Base-by-base conservation (phyloP, 2,113 vertebrate genomes). In the Columba janthina region DNA sequence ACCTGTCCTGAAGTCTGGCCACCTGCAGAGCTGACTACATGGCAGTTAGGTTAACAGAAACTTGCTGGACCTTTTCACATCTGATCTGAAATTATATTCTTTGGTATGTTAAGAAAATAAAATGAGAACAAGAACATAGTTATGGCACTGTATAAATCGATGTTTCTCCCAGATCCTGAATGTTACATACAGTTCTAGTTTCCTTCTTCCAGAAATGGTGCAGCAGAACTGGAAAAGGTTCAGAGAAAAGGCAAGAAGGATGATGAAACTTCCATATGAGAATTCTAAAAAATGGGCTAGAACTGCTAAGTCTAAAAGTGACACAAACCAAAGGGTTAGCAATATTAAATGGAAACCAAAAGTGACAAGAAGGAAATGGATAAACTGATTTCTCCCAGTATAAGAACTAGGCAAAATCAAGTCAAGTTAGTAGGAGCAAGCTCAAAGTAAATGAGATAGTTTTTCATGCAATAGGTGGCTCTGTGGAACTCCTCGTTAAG, bases 271-370 rank as follows among this genome's bases (percentile, higher is more conserved):
- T 93, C 48, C 29, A 28, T 61, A 74, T 48, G 48, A 80, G 62
- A 69, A 85, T 50, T 16, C 11, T 46, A 61, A 92, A 88, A 85
- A 80, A 62, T 46, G 42, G 31, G 22, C 42, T 84, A 67, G 64
- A 53, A 77, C 34, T 86, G 69, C 51, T 90, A 67, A 89, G 16
- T 32, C 56, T 80, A 14, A 85, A 85, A 73, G 62, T 56, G 31
- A 76, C 32, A 64, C 12, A 65, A 91, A 91, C 25, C 36, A 74
- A 85, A 29, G 32, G 40, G 16, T 19, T 36, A 75, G 54, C 50
- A 73, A 34, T 72, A 64, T 72, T 79, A 83, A 78, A 86, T 19
- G 92, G 83, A 92, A 93, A 85, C 92, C 46, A 86, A 28, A 90
- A 78, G 38, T 84, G 65, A 56, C 48, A 19, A 28, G 50, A 88